phyloP scores from a whole-genome alignment of 1,140 invertebrate genomes.

The Cataglyphis hispanica region DNA sequence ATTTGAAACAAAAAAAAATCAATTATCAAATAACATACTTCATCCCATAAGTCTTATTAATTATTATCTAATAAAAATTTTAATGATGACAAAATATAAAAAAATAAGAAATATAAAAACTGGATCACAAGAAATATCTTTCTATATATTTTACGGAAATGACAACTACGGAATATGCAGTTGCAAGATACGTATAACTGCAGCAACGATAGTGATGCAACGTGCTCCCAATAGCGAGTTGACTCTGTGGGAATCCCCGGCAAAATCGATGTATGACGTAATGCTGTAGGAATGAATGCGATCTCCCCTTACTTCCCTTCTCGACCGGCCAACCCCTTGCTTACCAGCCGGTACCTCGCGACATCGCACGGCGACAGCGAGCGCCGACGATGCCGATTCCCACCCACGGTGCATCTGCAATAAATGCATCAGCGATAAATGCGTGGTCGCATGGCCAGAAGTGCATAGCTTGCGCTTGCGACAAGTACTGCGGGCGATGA shows the following conservation, averaged over 20 bases:
- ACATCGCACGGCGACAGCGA: constrained; percentile 61
- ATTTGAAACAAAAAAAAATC: background rate
- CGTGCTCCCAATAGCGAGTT: constrained; percentile 61
- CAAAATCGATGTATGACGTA: constrained; percentile 79
- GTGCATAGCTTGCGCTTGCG: constrained; percentile 72
- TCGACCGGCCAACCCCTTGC: constrained; percentile 65
- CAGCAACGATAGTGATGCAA: background rate
- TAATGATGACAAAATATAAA: background rate
- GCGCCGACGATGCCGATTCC: constrained; percentile 60
- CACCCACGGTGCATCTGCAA: constrained; percentile 76
- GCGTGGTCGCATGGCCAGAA: constrained; percentile 77
- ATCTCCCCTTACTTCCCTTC: constrained; percentile 50
- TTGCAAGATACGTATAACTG: constrained; percentile 48
- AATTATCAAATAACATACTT: background rate
- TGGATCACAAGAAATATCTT: background rate
- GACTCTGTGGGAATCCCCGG: constrained; percentile 75
- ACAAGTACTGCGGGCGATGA: constrained; percentile 21
- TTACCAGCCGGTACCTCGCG: constrained; percentile 59
- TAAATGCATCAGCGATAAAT: constrained; percentile 83
- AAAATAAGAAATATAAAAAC: background rate
- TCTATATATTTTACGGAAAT: background rate
- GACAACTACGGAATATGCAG: background rate
- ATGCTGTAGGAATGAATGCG: constrained; percentile 69
- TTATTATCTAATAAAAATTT: background rate
- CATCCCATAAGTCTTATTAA: background rate